phyloP scores from a whole-genome alignment of 2,888 invertebrate genomes.

The Thereva nobilitata region DNA sequence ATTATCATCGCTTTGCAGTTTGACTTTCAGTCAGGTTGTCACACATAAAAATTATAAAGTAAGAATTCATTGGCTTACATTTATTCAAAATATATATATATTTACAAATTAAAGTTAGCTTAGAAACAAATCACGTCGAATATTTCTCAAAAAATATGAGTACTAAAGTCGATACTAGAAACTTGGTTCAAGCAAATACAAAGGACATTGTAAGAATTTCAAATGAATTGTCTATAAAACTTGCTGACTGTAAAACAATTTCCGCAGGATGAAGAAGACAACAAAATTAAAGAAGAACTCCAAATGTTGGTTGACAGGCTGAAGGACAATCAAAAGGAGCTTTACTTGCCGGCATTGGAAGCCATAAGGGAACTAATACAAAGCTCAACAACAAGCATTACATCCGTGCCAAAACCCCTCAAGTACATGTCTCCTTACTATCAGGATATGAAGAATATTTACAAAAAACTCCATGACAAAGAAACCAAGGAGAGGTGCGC shows the following conservation, averaged over 20 bases:
- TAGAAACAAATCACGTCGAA: too few species aligned
- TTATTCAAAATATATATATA: too few species aligned
- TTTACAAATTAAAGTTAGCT: too few species aligned
- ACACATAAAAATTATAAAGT: too few species aligned
- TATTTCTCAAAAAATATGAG: too few species aligned
- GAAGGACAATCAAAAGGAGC: slow-evolving; percentile 64
- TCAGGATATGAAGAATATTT: slow-evolving; percentile 75
- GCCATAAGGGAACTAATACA: slow-evolving; percentile 81
- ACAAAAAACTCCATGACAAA: slow-evolving; percentile 72
- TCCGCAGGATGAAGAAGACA: slow-evolving; percentile 74
- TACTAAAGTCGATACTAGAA: too few species aligned
- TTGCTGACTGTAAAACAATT: not conserved
- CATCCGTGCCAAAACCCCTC: slow-evolving; percentile 93
- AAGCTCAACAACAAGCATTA: slow-evolving; percentile 95
- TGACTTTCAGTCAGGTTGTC: too few species aligned
- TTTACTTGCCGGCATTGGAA: slow-evolving; percentile 79
- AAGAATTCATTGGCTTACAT: too few species aligned
- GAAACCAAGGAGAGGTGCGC: slow-evolving; percentile 78
- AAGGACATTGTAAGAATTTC: not conserved
- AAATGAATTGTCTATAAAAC: not conserved
- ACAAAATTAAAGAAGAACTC: slow-evolving; percentile 82
- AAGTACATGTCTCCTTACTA: slow-evolving; percentile 90
- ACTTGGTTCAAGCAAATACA: slow-evolving; percentile 1
- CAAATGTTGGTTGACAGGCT: slow-evolving; percentile 76
- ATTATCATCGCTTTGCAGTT: too few species aligned